phyloP scores from a whole-genome alignment of 2,797 vertebrate species.

The Amblyraja radiata region DNA sequence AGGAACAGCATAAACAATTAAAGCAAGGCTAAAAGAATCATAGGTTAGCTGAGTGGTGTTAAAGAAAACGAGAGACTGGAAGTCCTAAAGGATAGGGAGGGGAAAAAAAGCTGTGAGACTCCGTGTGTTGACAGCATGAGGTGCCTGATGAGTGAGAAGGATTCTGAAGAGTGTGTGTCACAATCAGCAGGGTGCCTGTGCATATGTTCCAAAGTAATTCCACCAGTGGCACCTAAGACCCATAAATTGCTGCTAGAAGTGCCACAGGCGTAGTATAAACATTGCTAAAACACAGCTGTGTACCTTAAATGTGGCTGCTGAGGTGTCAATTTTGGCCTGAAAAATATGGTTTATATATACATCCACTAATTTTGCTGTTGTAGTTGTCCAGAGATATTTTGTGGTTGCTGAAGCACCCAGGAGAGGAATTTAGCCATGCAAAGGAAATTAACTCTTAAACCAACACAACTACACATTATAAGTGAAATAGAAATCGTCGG shows the following conservation, averaged over 20 bases:
- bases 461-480: background rate
- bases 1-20: background rate
- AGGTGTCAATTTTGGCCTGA: constrained; percentile 25
- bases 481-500: too few species aligned
- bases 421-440: background rate
- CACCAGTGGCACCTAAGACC: constrained; percentile 20
- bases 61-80: background rate
- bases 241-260: background rate
- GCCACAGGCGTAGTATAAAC: constrained; percentile 13
- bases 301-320: constrained; percentile 18
- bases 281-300: constrained; percentile 7
- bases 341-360: background rate
- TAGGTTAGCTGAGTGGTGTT: background rate
- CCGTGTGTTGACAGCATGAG: background rate
- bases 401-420: background rate
- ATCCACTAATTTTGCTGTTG: constrained; percentile 2
- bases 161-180: constrained; percentile 9
- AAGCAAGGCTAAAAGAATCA: background rate
- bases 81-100: background rate
- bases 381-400: background rate
- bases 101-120: too few species aligned
- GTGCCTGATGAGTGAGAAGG: constrained; percentile 28
- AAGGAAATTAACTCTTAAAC: background rate
- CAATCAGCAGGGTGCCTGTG: constrained; percentile 26
- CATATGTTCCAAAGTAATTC: constrained; percentile 30